Conservation (phyloP, 1,140 invertebrate species). For the Zaprionus capensis region DNA sequence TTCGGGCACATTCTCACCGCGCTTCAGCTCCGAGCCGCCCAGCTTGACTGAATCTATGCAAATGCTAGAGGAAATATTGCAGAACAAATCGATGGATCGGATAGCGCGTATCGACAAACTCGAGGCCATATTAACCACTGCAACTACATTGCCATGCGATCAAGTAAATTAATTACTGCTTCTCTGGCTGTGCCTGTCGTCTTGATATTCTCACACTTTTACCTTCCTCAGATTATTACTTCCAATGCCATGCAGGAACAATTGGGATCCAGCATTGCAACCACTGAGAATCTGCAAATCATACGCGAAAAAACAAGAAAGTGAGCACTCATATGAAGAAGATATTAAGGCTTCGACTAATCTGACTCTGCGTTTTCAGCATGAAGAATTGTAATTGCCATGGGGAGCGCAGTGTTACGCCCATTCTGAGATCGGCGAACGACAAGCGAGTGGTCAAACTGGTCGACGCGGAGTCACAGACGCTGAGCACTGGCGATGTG, state of each 20-base stretch:
- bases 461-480: constrained; percentile 88
- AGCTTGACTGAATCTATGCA: constrained; percentile 96
- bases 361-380: constrained; percentile 44
- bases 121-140: constrained; percentile 92
- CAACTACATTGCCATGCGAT: constrained; percentile 86
- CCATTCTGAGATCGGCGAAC: constrained; percentile 54
- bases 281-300: constrained; percentile 81
- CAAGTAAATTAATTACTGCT: constrained; percentile 52
- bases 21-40: constrained; percentile 90
- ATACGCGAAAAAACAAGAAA: constrained; percentile 79
- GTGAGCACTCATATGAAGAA: constrained; percentile 21
- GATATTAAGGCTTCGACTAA: constrained; percentile 4
- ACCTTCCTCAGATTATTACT: constrained; percentile 69
- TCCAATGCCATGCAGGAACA: constrained; percentile 80
- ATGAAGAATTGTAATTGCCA: constrained; percentile 81
- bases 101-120: constrained; percentile 94
- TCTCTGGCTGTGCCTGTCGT: background rate
- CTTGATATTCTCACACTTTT: background rate
- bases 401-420: constrained; percentile 75
- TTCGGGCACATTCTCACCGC: constrained; percentile 88
- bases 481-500: constrained; percentile 96
- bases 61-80: constrained; percentile 93
- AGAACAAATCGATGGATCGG: constrained; percentile 92
- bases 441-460: constrained; percentile 72
- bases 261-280: constrained; percentile 76